Evolutionary conservation across 1,140 invertebrate genomes (phyloP).

Genomic region (Diploscapter pachys): DNA sequence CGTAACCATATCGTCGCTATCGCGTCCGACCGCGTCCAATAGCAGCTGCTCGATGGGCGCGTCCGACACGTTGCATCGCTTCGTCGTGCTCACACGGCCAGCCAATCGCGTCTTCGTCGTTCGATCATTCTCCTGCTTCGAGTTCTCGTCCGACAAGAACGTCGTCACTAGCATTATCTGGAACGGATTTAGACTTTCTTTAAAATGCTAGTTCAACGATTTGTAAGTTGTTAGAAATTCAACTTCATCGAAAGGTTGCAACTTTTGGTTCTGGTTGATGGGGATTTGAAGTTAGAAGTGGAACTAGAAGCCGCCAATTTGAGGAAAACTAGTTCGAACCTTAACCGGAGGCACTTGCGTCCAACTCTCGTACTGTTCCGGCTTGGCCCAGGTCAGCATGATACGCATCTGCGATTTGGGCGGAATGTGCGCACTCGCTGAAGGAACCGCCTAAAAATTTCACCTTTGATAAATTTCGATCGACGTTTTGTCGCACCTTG

Average conservation of each 20-base stretch:
- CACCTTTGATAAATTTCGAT: neutral
- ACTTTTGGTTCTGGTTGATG: too few species aligned
- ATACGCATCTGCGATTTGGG: slow-evolving; percentile 28
- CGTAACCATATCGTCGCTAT: too few species aligned
- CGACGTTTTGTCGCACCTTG: slow-evolving; percentile 9
- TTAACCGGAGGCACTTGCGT: slow-evolving; percentile 7
- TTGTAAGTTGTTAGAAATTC: too few species aligned
- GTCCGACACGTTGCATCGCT: slow-evolving; percentile 18
- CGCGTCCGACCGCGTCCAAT: slow-evolving; percentile 27
- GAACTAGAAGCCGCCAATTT: too few species aligned
- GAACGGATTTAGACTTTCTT: too few species aligned
- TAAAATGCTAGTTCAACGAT: too few species aligned
- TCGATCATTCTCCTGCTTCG: neutral
- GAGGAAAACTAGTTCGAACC: too few species aligned
- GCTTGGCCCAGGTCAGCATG: slow-evolving; percentile 28
- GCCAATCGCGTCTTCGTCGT: slow-evolving; percentile 31
- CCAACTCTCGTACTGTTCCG: slow-evolving; percentile 22
- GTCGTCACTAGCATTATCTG: slow-evolving; percentile 34
- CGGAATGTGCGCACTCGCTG: slow-evolving; percentile 34
- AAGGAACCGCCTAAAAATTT: slow-evolving; percentile 1
- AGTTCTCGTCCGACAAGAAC: slow-evolving; percentile 11
- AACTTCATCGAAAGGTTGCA: too few species aligned
- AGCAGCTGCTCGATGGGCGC: slow-evolving; percentile 40
- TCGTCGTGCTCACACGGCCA: slow-evolving; percentile 22
- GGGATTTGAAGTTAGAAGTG: too few species aligned